Base-by-base conservation (phyloP, 2,888 invertebrate species). In the Junonia oenone region DNA sequence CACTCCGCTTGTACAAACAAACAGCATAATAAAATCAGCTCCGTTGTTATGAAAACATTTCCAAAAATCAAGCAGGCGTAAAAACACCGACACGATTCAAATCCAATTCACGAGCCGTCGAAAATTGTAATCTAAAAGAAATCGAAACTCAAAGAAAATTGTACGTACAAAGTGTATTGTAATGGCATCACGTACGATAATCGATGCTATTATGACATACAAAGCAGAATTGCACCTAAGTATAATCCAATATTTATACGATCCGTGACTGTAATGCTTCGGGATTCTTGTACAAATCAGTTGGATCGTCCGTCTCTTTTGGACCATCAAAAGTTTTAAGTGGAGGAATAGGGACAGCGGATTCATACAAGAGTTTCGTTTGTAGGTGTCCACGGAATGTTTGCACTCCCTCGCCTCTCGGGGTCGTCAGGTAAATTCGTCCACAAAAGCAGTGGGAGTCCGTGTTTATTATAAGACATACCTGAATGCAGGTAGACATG, bases 221-320 rank as follows among this genome's bases (percentile, higher is more conserved):
- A 78, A 73, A 75, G 70, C 69, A 78, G 85, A 85, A 88, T 86
- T 85, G 84, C 86, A 81, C 84, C 85, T 85, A 81, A 88, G 73
- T 83, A 85, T 89, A 89, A 89, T 88, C 89, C 89, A 89, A 89
- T 89, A 87, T 88, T 86, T 86, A 88, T 88, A 81, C 75, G 81
- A 76, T 78, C 74, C 76, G 80, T 83, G 83, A 82, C 81, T 81
- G 77, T 73, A 69, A 75, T 75, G 72, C 73, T 73, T 64, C 65
- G 58, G 62, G 64, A 64, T 63, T 60, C 63, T 62, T 61, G 61
- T 62, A 64, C 62, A 63, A 62, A 66, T 65, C 59, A 63, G 58
- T 60, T 43, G 13, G 27, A 59, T 61, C 45, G 47, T 62, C 55
- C 53, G 48, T 75, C 74, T 40, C 45, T 27, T 62, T 65, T 68